Conservation (phyloP, 2,113 vertebrate species). For the Syrmaticus mikado region DNA sequence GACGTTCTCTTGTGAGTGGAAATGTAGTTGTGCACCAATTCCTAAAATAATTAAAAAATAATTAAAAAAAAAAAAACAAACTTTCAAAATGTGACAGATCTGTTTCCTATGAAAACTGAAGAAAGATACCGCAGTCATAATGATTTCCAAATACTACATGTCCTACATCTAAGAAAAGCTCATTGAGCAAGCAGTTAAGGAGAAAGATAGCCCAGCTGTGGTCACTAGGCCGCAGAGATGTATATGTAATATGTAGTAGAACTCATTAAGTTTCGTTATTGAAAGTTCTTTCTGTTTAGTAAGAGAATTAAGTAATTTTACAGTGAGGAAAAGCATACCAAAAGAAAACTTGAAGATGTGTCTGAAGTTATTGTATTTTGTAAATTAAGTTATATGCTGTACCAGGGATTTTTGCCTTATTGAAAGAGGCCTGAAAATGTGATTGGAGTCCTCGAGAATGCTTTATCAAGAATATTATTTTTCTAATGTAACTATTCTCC, state of each 20-base stretch:
- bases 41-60: slow-evolving; percentile 60
- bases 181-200: slow-evolving; percentile 70
- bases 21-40: slow-evolving; percentile 81
- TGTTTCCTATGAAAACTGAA: slow-evolving; percentile 82
- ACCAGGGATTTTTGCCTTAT: slow-evolving; percentile 85
- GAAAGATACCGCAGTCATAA: slow-evolving; percentile 69
- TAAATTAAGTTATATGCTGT: slow-evolving; percentile 85
- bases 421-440: slow-evolving; percentile 82
- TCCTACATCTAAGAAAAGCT: slow-evolving; percentile 71
- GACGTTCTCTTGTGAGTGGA: slow-evolving; percentile 81
- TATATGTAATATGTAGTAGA: slow-evolving; percentile 75
- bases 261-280: slow-evolving; percentile 73
- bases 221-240: slow-evolving; percentile 69
- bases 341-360: slow-evolving; percentile 84
- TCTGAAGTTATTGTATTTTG: slow-evolving; percentile 83
- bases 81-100: slow-evolving; percentile 77
- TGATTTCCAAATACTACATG: slow-evolving; percentile 68
- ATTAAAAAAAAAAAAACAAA: background rate
- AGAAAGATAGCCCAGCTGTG: slow-evolving; percentile 35
- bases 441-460: slow-evolving; percentile 82
- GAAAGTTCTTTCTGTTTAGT: slow-evolving; percentile 77
- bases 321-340: slow-evolving; percentile 79
- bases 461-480: slow-evolving; percentile 88
- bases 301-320: slow-evolving; percentile 70
- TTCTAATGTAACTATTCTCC: slow-evolving; percentile 84